Percentiles rank a stretch among this genome's conserved stretches.
These are phyloP conservation scores for Muscidifurax raptorellus DNA, from an alignment of 1,140 invertebrate genomes.

Conservation along the genomic window DNA sequence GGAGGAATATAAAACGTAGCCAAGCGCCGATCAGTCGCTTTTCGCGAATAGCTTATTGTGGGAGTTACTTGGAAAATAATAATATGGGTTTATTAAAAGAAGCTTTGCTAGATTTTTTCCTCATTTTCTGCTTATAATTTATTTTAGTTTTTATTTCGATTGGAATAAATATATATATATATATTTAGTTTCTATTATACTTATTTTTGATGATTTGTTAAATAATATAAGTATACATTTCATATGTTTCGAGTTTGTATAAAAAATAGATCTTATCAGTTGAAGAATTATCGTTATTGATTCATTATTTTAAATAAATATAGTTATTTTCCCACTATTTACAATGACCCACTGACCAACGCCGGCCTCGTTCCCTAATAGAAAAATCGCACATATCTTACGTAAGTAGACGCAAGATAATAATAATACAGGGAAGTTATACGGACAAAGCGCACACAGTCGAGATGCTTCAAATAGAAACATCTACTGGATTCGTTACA, in stretches of 20 bases:
- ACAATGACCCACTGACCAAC: background rate
- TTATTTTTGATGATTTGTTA: no score
- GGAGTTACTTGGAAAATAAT: background rate
- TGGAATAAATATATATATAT: background rate
- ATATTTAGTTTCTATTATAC: no score
- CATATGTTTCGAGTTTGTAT: no score
- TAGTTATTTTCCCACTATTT: background rate
- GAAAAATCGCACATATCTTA: background rate
- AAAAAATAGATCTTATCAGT: no score
- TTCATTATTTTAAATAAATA: no score
- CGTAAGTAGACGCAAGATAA: background rate
- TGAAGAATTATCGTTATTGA: no score
- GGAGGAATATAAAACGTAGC: background rate
- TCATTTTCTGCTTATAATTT: background rate
- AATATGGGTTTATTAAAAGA: background rate
- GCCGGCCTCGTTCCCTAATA: background rate
- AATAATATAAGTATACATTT: no score
- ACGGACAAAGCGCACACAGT: background rate
- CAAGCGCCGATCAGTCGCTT: background rate
- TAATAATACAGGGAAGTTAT: background rate
- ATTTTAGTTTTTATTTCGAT: background rate
- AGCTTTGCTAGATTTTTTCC: background rate
- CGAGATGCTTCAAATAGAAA: background rate
- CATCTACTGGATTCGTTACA: background rate
- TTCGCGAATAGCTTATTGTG: background rate